Conservation (phyloP, 2,113 vertebrate species). For the Corythornis madagascariensis region DNA sequence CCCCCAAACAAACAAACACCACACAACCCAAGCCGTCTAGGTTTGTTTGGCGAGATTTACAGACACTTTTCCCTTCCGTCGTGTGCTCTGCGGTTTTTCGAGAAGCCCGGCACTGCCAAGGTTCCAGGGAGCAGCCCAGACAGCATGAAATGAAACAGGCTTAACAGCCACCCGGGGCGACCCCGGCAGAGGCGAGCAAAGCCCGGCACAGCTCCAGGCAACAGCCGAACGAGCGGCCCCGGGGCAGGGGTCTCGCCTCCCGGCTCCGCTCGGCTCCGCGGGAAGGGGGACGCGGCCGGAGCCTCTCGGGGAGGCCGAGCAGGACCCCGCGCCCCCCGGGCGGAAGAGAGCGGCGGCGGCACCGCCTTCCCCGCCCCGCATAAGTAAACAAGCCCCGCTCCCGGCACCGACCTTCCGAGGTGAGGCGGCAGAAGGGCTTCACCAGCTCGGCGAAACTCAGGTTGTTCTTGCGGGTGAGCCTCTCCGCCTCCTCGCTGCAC, state of each 20-base stretch:
- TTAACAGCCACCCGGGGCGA: not conserved
- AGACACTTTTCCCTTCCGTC: not conserved
- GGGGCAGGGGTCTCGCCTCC: no score
- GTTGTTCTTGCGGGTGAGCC: constrained; percentile 89
- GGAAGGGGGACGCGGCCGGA: not conserved
- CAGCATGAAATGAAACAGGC: not conserved
- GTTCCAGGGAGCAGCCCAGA: not conserved
- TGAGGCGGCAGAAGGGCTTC: constrained; percentile 93
- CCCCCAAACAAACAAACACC: no score
- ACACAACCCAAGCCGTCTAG: no score
- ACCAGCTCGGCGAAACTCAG: constrained; percentile 93
- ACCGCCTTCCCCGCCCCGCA: not conserved
- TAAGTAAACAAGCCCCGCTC: constrained; percentile 11
- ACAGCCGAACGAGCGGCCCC: not conserved
- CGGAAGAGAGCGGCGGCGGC: not conserved
- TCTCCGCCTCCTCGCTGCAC: constrained; percentile 93
- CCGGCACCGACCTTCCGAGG: constrained; percentile 90
- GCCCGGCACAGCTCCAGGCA: not conserved
- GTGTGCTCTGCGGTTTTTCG: rapidly evolving
- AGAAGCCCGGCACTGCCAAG: not conserved
- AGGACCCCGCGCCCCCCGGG: not conserved
- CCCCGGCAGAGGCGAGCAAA: not conserved
- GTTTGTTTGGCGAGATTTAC: not conserved
- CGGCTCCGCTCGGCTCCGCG: not conserved
- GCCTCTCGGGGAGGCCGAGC: not conserved